Base-by-base conservation (phyloP, 2,888 invertebrate species). In the Cataglyphis altisquamis region DNA sequence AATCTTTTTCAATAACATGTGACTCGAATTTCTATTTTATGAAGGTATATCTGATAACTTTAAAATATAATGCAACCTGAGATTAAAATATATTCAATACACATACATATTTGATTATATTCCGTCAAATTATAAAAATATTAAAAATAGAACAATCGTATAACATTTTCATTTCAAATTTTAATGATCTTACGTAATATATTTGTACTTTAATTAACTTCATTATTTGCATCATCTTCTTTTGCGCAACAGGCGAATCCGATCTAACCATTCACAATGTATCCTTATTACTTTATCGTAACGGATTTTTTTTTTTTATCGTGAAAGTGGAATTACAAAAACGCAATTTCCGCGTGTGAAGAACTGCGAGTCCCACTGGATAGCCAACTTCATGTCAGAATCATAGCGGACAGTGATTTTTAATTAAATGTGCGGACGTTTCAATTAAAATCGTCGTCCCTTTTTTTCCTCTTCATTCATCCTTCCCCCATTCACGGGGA, bases 391-490 rank as follows among this genome's bases (percentile, higher is more conserved):
- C 64, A 63, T n/a, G 64, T 62, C n/a, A 70, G 73, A n/a, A 83
- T 86, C 75, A 48, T 66, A 64, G 82, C 55, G 63, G 87, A 86
- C 87, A 87, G 86, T 84, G 88, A 90, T 89, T 90, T 90, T 90
- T 90, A 86, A 90, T 90, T 90, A 90, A 90, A 88, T 84, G 75
- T 67, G 78, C 73, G 86, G 85, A 90, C 90, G 82, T 90, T 90
- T 89, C 90, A 89, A 90, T 90, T 90, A 90, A 90, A 90, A 87
- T 78, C 77, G 74, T n/a, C 66, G 52, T 41, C 70, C 10, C 48
- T 25, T 39, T 72, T 39, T 25, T 73, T 67, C n/a, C 18, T 32
- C 48, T 25, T 41, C 45, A 15, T 41, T 32, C 36, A 67, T 60
- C 52, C 55, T 48, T 52, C 77, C 86, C 64, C 52, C 64, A 64